phyloP scores from a whole-genome alignment of 2,888 invertebrate genomes.

The Ophioninae sp. region DNA sequence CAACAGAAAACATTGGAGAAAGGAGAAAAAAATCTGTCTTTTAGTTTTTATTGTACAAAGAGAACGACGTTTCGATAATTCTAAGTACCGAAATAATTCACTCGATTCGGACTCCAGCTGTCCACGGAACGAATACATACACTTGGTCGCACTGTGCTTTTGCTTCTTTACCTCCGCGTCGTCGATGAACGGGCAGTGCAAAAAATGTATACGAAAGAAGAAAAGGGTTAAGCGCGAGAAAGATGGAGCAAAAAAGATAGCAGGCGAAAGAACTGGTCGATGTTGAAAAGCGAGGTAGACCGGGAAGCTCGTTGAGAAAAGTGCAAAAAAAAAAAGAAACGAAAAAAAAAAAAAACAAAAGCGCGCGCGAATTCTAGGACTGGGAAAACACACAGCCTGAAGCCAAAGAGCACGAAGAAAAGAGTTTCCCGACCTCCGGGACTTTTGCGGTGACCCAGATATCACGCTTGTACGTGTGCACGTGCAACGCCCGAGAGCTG shows the following conservation, averaged over 20 bases:
- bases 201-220: slow-evolving; percentile 21
- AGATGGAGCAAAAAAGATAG: slow-evolving; percentile 9
- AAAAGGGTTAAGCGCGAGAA: not conserved
- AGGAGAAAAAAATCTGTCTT: not conserved
- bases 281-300: slow-evolving; percentile 42
- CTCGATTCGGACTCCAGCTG: not conserved
- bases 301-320: slow-evolving; percentile 23
- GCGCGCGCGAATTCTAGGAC: slow-evolving; percentile 43
- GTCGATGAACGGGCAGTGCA: slow-evolving; percentile 14
- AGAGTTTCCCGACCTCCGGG: slow-evolving; percentile 49
- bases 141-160: not conserved
- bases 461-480: slow-evolving; percentile 23
- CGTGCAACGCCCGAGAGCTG: slow-evolving; percentile 23
- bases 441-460: slow-evolving; percentile 54
- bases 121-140: not conserved
- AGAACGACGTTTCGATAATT: slow-evolving; percentile 1
- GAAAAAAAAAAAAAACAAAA: slow-evolving; percentile 17
- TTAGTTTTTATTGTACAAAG: not conserved
- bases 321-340: slow-evolving; percentile 18
- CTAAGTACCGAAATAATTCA: slow-evolving; percentile 17
- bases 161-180: not conserved
- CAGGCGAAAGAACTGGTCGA: slow-evolving; percentile 16
- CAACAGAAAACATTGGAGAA: not conserved
- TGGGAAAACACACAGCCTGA: slow-evolving; percentile 21
- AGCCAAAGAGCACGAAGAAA: slow-evolving; percentile 13